Base-by-base conservation (phyloP, 2,888 invertebrate species). In the Hirtodrosophila histrioides region DNA sequence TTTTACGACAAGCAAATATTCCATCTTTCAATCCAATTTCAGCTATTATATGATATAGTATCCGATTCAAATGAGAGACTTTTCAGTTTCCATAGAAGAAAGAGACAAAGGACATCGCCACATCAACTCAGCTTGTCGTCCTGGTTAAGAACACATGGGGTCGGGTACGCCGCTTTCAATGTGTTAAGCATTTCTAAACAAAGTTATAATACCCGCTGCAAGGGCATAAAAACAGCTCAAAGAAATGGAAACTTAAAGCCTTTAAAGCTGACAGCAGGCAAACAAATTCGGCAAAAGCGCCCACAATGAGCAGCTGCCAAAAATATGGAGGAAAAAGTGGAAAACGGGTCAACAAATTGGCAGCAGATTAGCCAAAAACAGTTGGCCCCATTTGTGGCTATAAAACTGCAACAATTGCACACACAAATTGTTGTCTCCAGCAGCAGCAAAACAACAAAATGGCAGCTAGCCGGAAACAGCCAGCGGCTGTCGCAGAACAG, bases 391-490 rank as follows among this genome's bases (percentile, higher is more conserved):
- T 86, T 88, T 86, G 73, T 64, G 71, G 78, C 82, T 46, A 78
- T 72, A 63, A 70, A 88, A 86, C 63, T 88, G 88, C 88, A 86
- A 83, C 86, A 79, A 86, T 67, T 81, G 85, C 64, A 82, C 41
- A 66, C 46, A 75, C 61, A 12, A 40, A 39, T 37, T 46, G 27
- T 45, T 70, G 71, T 63, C 50, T 45, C 48, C 46, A 51, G 23
- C 67, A 33, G 27, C 56, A 40, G 33, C 56, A 40, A 33, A 54
- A 51, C 49, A 36, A 24, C 54, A 33, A 37, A 50, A 50, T 6
- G 36, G 17, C 27, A 44, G 48, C 51, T 56, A 66, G 64, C 60
- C 75, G 79, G 80, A 82, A 86, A 69, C 65, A 58, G 64, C 40
- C 51, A 61, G 54, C 63, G 49, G 49, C 65, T 69, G 71, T 45